Base-by-base conservation (phyloP, 2,113 vertebrate genomes). In the Notarius quadriscutis region DNA sequence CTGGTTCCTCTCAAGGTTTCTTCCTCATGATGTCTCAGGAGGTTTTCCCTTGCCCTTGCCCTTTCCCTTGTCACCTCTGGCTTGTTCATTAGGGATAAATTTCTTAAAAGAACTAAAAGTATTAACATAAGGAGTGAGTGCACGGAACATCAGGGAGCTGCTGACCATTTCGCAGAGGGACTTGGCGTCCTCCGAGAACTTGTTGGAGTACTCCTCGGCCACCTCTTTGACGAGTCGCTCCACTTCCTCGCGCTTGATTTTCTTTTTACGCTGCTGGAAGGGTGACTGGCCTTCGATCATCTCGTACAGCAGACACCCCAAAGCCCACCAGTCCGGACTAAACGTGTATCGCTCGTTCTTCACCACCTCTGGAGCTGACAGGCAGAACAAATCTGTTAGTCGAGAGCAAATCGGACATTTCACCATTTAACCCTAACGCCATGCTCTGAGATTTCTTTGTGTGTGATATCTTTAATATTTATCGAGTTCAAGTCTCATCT, bases 251-350 rank as follows among this genome's bases (percentile, higher is more conserved):
- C 98, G 91, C 92, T 97, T 99, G 92, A 99, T 97, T 95, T 99
- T 99, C 94, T 98, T 99, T 93, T 97, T 99, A 88, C 98, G 95
- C 94, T 99, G 98, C 94, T 99, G 98, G 92, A 99, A 99, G 20
- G 98, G 98, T 0, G 98, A 99, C 93, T 98, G 97, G 82, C 98
- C 98, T 89, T 98, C 97, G 18, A 99, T 97, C 98, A 99, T 99
- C 95, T 99, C 98, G 0, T 98, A 99, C 48, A 99, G 92, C 77
- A 99, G 96, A 94, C 97, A 98, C 92, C 97, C 98, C 60, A 99
- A 94, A 0, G 97, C 97, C 98, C 98, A 99, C 98, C 98, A 99
- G 93, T 99, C 98, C 0, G 98, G 98, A 91, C 97, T 97, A 93
- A 99, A 97, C 0, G 96, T 98, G 95, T 99, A 99, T 75, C 96